phyloP scores from a whole-genome alignment of 1,140 invertebrate genomes.

The Philopotamus ludificatus region DNA sequence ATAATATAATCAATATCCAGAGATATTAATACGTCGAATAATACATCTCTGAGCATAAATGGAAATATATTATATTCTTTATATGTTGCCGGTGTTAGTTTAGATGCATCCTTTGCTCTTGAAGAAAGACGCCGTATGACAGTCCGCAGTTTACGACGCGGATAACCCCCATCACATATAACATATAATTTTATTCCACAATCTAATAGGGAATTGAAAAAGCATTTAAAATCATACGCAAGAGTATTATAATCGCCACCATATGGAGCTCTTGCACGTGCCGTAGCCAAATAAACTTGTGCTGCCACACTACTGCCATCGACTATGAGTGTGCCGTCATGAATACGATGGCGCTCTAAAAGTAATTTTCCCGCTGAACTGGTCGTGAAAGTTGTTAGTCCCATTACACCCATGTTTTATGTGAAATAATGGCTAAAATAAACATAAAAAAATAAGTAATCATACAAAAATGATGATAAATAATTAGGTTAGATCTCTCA shows the following conservation, averaged over 20 bases:
- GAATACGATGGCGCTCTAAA: constrained; percentile 64
- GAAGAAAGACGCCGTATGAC: constrained; percentile 61
- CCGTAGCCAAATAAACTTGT: constrained; percentile 67
- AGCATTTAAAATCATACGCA: constrained; percentile 60
- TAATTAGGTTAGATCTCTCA: too few relatives aligned
- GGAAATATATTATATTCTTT: constrained; percentile 61
- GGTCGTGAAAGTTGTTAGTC: constrained; percentile 78
- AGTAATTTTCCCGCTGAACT: constrained; percentile 61
- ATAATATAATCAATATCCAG: constrained; percentile 65
- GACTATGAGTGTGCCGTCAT: constrained; percentile 72
- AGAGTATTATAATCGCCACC: constrained; percentile 86
- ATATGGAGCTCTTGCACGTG: constrained; percentile 68
- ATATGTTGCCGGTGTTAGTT: constrained; percentile 45
- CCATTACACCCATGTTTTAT: constrained; percentile 74
- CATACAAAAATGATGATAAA: too few relatives aligned
- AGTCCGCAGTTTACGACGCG: constrained; percentile 75
- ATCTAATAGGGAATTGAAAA: constrained; percentile 69
- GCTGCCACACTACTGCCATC: constrained; percentile 79
- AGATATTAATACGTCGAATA: constrained; percentile 65
- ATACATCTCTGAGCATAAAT: constrained; percentile 68
- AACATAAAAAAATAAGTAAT: too few relatives aligned
- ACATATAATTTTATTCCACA: constrained; percentile 78
- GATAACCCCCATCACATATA: constrained; percentile 79
- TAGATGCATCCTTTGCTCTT: constrained; percentile 60
- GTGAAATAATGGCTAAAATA: too few relatives aligned